phyloP scores from a whole-genome alignment of 2,888 invertebrate genomes.

The Ryuthela nishihirai region DNA sequence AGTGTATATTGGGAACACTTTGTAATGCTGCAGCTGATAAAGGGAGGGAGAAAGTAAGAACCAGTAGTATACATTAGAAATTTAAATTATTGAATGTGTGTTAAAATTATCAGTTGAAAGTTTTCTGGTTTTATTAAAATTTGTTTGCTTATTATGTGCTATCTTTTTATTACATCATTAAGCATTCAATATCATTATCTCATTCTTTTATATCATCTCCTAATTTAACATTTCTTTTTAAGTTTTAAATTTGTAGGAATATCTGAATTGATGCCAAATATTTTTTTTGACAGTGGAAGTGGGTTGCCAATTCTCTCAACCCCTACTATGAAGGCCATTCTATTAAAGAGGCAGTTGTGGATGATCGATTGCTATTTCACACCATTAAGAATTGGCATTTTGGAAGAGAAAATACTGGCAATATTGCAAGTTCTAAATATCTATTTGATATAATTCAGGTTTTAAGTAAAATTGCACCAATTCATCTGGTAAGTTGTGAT shows the following conservation, averaged over 20 bases:
- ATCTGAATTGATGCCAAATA: constrained; percentile 34
- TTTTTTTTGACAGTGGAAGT: constrained; percentile 64
- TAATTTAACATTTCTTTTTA: no score
- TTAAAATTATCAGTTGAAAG: no score
- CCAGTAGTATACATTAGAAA: no score
- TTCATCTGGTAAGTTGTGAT: constrained; percentile 45
- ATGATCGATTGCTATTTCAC: constrained; percentile 77
- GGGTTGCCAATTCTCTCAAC: constrained; percentile 82
- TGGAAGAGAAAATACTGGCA: constrained; percentile 78
- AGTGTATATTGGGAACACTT: no score
- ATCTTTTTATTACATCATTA: no score
- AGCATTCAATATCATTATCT: no score
- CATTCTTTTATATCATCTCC: no score
- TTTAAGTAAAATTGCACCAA: constrained; percentile 25
- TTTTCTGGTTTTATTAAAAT: no score
- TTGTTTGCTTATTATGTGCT: no score
- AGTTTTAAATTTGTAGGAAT: constrained; percentile 7
- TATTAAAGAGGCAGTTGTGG: constrained; percentile 67
- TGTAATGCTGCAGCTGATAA: no score
- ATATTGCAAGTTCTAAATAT: constrained; percentile 63
- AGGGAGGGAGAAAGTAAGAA: no score
- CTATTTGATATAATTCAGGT: constrained; percentile 3
- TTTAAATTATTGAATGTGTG: no score
- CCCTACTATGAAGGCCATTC: constrained; percentile 88
- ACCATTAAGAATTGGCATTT: constrained; percentile 81